Evolutionary conservation across 2,888 invertebrate species (phyloP).

Genomic region (Agrochola litura): DNA sequence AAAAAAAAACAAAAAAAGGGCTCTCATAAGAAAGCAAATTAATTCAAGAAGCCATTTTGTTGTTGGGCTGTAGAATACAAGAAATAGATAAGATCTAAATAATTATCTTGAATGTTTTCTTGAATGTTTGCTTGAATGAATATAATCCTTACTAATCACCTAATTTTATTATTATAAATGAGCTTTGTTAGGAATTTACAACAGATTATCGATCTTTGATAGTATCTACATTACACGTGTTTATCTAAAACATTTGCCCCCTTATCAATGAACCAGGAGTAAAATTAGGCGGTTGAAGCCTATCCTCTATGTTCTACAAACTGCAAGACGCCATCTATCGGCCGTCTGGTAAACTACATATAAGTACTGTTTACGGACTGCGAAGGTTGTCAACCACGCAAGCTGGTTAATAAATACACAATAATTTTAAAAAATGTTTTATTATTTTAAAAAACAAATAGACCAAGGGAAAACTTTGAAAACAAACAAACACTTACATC

Average conservation of each 20-base stretch:
- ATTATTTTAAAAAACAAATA: conserved; percentile 77
- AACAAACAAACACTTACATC: conserved; percentile 77
- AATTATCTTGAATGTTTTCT: neutral
- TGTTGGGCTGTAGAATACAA: neutral
- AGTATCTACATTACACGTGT: neutral
- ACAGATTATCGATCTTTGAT: neutral
- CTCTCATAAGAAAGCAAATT: neutral
- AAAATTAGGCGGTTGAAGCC: neutral
- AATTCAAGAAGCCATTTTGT: neutral
- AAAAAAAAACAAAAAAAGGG: neutral
- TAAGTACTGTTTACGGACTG: neutral
- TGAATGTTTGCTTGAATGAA: neutral
- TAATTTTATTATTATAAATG: neutral
- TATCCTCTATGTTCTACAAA: neutral
- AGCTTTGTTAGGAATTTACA: neutral
- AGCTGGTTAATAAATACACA: conserved; percentile 35
- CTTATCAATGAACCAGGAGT: neutral
- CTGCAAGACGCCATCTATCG: neutral
- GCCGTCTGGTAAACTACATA: neutral
- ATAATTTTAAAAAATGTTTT: conserved; percentile 76
- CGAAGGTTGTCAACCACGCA: neutral
- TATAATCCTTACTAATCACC: neutral
- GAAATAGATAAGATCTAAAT: neutral
- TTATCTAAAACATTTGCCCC: neutral
- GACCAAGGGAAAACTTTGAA: conserved; percentile 79